phyloP scores from a whole-genome alignment of 2,113 vertebrate species.

The Tyto alba region DNA sequence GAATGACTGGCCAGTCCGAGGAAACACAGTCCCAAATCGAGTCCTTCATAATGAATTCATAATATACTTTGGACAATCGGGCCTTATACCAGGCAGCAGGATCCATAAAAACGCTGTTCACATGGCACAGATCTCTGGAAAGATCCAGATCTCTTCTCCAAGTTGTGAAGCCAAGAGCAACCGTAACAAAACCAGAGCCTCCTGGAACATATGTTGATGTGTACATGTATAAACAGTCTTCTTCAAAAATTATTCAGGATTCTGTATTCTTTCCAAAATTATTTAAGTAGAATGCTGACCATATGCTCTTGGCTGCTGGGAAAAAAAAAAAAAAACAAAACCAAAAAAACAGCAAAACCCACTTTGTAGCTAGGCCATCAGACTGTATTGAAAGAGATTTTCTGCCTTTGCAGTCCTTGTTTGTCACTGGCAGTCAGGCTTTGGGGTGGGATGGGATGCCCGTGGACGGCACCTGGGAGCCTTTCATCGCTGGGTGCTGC shows the following conservation, averaged over 20 bases:
- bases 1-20: background rate
- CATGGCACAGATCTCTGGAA: background rate
- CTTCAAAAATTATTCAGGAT: background rate
- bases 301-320: background rate
- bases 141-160: background rate
- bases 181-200: background rate
- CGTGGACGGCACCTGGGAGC: background rate
- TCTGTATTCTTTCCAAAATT: background rate
- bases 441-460: background rate
- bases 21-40: background rate
- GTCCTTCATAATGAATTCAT: background rate
- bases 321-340: background rate
- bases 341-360: too few species aligned
- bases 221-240: background rate
- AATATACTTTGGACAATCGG: background rate
- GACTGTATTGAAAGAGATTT: background rate
- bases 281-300: background rate
- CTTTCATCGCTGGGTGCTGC: background rate
- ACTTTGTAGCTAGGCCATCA: background rate
- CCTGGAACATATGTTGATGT: background rate
- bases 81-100: background rate
- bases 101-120: background rate
- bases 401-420: background rate
- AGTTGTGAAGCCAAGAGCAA: background rate
- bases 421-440: background rate